Percentiles rank a stretch among this genome's conserved stretches.
phyloP scores from a whole-genome alignment of 2,113 vertebrate genomes.

The Paradoxurus hermaphroditus region DNA sequence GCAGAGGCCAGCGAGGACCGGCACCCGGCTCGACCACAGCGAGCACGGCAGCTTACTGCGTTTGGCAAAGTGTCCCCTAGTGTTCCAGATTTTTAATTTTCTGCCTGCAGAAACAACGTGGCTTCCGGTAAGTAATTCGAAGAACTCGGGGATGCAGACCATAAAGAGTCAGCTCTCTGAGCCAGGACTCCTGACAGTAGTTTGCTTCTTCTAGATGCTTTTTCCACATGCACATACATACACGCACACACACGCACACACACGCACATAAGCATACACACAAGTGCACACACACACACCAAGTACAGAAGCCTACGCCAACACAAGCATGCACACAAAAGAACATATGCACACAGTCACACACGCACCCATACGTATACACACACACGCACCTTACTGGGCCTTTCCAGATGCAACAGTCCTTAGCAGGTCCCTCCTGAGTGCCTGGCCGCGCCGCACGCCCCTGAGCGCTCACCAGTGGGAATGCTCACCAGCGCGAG shows the following conservation, averaged over 20 bases:
- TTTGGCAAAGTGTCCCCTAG: neutral
- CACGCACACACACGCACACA: rapidly evolving
- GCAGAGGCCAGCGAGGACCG: rapidly evolving
- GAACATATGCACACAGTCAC: neutral
- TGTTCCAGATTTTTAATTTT: no score
- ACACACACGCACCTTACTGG: no score
- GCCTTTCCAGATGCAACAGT: no score
- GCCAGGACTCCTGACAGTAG: neutral
- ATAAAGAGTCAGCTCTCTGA: neutral
- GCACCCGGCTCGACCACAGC: rapidly evolving
- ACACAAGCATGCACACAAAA: neutral
- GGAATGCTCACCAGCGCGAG: no score
- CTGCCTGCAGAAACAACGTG: neutral
- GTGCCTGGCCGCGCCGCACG: no score
- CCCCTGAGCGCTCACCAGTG: no score
- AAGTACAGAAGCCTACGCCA: no score
- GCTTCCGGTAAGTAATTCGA: neutral
- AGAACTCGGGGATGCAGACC: neutral
- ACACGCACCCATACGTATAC: no score
- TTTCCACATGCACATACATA: no score
- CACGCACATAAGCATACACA: no score
- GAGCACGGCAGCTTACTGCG: rapidly evolving
- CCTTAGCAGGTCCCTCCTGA: no score
- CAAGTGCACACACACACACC: rapidly evolving
- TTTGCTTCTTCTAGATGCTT: neutral